Conservation (phyloP, 2,113 vertebrate genomes). For the Plecturocebus donacophilus region DNA sequence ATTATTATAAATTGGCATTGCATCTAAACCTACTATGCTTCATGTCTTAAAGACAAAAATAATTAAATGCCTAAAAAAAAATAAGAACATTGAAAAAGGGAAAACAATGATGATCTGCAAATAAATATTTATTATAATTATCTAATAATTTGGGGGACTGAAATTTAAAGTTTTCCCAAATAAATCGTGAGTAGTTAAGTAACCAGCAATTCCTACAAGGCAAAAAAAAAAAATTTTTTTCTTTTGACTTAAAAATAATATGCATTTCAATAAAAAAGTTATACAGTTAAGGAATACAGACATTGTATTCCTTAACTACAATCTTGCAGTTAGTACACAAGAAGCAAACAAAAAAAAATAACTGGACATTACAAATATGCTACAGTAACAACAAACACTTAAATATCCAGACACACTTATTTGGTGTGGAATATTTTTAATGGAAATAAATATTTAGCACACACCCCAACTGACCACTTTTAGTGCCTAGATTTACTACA, state of each 20-base stretch:
- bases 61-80: neutral
- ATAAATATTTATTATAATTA: neutral
- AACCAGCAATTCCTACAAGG: conserved; percentile 18
- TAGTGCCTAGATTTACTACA: neutral
- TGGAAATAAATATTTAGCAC: neutral
- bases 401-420: neutral
- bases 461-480: neutral
- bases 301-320: neutral
- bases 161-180: conserved; percentile 5
- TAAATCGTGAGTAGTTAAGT: neutral
- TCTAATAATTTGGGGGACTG: neutral
- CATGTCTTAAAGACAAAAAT: conserved; percentile 12
- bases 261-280: neutral
- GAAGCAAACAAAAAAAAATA: neutral
- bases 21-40: neutral
- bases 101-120: neutral
- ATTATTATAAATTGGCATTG: neutral
- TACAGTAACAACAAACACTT: neutral
- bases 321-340: neutral
- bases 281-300: neutral
- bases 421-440: neutral
- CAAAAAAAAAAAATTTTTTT: neutral
- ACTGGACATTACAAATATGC: neutral
- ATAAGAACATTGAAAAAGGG: neutral
- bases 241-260: neutral